A percentile compares a stretch with the other conserved stretches of the same genome.
phyloP scores from a whole-genome alignment of 1,140 invertebrate genomes.

The Scaptomyza montana region DNA sequence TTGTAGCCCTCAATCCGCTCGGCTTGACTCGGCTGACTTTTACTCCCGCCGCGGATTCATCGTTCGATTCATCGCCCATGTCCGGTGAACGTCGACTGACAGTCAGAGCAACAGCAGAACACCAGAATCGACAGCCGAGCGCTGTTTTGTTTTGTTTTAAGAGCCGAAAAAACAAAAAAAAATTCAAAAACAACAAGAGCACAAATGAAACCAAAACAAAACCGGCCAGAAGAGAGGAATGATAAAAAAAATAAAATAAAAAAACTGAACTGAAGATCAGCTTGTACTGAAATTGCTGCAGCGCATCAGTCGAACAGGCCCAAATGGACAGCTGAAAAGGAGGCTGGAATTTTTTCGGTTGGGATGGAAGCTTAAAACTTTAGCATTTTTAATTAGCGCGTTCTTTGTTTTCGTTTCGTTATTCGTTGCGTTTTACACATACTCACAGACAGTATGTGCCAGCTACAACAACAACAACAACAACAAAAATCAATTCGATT shows the following conservation, averaged over 20 bases:
- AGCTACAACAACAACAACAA: conserved; percentile 9
- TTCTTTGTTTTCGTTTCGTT: conserved; percentile 79
- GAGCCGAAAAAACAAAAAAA: conserved; percentile 54
- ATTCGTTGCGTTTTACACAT: conserved; percentile 63
- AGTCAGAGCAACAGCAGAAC: conserved; percentile 68
- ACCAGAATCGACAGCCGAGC: conserved; percentile 76
- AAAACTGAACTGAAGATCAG: conserved; percentile 46
- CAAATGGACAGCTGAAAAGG: conserved; percentile 78
- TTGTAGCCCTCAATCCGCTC: conserved; percentile 25
- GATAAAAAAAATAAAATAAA: conserved; percentile 30
- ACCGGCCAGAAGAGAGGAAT: conserved; percentile 19
- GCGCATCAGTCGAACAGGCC: conserved; percentile 50
- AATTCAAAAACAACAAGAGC: conserved; percentile 2
- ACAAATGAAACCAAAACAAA: conserved; percentile 32
- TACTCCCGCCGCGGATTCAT: conserved; percentile 32
- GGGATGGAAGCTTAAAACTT: conserved; percentile 73
- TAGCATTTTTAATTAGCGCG: conserved; percentile 82
- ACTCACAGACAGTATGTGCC: background rate
- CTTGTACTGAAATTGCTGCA: conserved; percentile 71
- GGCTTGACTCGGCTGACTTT: conserved; percentile 5
- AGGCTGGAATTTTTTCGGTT: conserved; percentile 68
- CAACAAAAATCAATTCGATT: conserved; percentile 15
- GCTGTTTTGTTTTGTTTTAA: conserved; percentile 44
- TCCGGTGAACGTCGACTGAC: conserved; percentile 59
- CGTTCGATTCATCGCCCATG: conserved; percentile 30